phyloP scores from a whole-genome alignment of 2,113 vertebrate genomes.

The Aspiorhynchus laticeps region DNA sequence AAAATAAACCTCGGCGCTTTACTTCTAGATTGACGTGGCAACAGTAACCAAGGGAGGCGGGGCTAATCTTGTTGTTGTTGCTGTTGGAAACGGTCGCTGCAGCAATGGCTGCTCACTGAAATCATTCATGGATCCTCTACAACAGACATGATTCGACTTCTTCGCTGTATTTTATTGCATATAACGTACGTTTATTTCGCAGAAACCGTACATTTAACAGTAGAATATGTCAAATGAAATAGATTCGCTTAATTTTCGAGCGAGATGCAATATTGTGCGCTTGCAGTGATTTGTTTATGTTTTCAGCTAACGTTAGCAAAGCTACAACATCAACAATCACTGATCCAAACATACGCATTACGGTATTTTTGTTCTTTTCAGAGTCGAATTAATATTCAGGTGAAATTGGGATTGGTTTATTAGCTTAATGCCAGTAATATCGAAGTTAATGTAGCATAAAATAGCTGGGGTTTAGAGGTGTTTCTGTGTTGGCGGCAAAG shows the following conservation, averaged over 20 bases:
- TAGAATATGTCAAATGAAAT: neutral
- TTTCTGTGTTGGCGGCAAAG: neutral
- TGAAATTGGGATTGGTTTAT: neutral
- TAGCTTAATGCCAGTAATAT: neutral
- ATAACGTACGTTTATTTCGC: neutral
- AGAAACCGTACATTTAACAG: neutral
- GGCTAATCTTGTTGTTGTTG: constrained; percentile 25
- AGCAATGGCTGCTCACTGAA: constrained; percentile 37
- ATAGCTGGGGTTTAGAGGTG: neutral
- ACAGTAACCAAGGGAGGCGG: neutral
- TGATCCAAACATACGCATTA: neutral
- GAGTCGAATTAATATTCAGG: neutral
- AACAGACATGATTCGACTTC: neutral
- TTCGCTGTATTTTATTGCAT: neutral
- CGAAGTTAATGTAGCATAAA: too few species aligned
- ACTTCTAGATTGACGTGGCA: neutral
- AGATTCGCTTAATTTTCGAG: neutral
- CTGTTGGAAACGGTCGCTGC: constrained; percentile 23
- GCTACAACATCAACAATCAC: neutral
- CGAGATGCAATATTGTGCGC: neutral
- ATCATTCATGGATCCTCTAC: neutral
- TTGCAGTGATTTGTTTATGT: constrained; percentile 15
- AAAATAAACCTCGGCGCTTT: neutral
- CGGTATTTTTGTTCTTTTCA: neutral
- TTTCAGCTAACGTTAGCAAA: constrained; percentile 5